Conservation (phyloP, 2,888 invertebrate species). For the Lasioglossum calceatum region DNA sequence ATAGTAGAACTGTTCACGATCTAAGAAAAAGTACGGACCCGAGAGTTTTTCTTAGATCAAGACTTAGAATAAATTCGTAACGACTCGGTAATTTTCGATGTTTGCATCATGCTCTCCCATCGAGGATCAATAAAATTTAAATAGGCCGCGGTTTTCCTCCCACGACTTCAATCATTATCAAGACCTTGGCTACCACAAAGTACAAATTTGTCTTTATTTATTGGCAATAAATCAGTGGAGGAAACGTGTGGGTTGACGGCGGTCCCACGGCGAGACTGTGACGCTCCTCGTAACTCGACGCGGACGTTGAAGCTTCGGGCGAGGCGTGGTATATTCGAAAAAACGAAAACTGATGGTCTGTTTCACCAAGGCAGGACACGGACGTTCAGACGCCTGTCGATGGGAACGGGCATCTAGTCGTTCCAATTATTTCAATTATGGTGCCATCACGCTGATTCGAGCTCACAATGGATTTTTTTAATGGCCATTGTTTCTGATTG, state of each 20-base stretch:
- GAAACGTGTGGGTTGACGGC: conserved; percentile 49
- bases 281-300: conserved; percentile 44
- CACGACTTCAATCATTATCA: conserved; percentile 31
- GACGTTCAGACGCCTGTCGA: conserved; percentile 23
- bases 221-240: conserved; percentile 43
- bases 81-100: no score
- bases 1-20: no score
- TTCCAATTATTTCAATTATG: conserved; percentile 61
- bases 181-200: conserved; percentile 11
- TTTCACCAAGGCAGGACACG: conserved; percentile 1
- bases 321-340: conserved; percentile 27
- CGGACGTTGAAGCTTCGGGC: conserved; percentile 35
- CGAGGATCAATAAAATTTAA: not conserved
- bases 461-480: conserved; percentile 46
- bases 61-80: no score
- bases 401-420: conserved; percentile 42
- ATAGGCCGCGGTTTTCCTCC: conserved; percentile 23
- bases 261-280: conserved; percentile 49
- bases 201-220: conserved; percentile 35
- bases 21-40: no score
- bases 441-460: conserved; percentile 53
- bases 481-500: conserved; percentile 45
- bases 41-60: no score
- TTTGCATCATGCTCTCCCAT: no score
- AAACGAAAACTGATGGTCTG: not conserved